Evolutionary conservation across 2,888 invertebrate species (phyloP).

Genomic region (Ophraella communa): DNA sequence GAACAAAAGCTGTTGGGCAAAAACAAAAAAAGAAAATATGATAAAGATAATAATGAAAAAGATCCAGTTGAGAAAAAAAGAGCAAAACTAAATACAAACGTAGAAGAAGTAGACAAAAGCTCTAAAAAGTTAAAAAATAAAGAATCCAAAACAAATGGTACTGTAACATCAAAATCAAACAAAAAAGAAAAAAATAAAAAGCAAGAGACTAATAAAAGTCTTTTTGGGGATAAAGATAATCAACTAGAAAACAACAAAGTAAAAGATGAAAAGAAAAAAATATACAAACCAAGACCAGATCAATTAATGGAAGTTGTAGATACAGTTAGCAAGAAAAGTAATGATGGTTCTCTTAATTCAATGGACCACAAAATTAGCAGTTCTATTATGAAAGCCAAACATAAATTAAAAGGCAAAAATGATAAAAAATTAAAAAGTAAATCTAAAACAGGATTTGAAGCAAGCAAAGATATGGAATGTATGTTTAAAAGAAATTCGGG

Average conservation of each 20-base stretch:
- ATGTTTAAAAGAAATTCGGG: constrained; percentile 55
- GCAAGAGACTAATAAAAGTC: not conserved
- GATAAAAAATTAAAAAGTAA: constrained; percentile 16
- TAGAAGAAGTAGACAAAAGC: not conserved
- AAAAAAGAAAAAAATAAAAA: not conserved
- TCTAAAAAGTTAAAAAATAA: not conserved
- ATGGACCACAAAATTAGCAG: constrained; percentile 6
- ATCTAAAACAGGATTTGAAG: constrained; percentile 15
- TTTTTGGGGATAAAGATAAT: not conserved
- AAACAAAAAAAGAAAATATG: constrained; percentile 44
- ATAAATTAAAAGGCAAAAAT: constrained; percentile 12
- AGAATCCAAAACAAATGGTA: not conserved
- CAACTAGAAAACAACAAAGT: not conserved
- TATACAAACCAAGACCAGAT: not conserved
- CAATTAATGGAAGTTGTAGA: not conserved
- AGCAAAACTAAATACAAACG: constrained; percentile 29
- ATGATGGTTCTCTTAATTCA: constrained; percentile 4
- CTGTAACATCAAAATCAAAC: constrained; percentile 19
- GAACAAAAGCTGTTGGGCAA: constrained; percentile 52
- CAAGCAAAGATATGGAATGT: constrained; percentile 40
- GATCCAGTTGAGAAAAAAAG: constrained; percentile 22
- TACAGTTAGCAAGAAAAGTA: constrained; percentile 3
- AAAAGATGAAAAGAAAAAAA: not conserved
- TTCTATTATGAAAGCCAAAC: constrained; percentile 9
- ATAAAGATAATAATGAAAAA: constrained; percentile 41